Evolutionary conservation across 2,797 vertebrate species (phyloP).

Genomic region (Pristis pectinata): DNA sequence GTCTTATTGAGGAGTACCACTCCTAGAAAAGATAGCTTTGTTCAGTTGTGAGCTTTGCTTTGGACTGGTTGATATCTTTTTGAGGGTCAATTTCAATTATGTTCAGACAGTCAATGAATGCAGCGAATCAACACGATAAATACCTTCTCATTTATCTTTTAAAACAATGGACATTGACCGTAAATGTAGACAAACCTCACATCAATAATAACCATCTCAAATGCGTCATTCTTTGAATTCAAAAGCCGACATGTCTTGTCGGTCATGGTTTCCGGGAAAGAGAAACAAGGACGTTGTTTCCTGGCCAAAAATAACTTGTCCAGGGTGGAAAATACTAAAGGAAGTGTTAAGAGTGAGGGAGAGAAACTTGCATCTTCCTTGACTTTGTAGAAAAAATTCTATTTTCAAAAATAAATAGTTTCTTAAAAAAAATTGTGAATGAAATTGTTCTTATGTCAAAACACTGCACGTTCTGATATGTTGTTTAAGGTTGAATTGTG

Average conservation of each 20-base stretch:
- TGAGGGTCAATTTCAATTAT: not conserved
- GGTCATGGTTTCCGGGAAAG: conserved; percentile 5
- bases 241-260: not conserved
- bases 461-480: not conserved
- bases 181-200: not conserved
- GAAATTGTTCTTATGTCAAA: not conserved
- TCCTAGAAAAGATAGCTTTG: not conserved
- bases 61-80: not conserved
- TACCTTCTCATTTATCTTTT: not conserved
- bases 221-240: not conserved
- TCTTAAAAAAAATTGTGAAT: not conserved
- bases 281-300: conserved; percentile 8
- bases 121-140: not conserved
- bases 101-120: not conserved
- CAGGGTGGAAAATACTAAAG: not conserved
- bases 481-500: not conserved
- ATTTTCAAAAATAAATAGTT: not conserved
- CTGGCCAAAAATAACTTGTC: not conserved
- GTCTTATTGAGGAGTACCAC: too few species aligned
- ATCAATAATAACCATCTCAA: not conserved
- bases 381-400: not conserved
- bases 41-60: not conserved
- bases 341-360: not conserved
- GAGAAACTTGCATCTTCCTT: not conserved
- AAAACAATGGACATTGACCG: not conserved